A percentile compares a stretch with the other conserved stretches of the same genome.
phyloP scores from a whole-genome alignment of 2,888 invertebrate genomes.

The Dicycla oo region DNA sequence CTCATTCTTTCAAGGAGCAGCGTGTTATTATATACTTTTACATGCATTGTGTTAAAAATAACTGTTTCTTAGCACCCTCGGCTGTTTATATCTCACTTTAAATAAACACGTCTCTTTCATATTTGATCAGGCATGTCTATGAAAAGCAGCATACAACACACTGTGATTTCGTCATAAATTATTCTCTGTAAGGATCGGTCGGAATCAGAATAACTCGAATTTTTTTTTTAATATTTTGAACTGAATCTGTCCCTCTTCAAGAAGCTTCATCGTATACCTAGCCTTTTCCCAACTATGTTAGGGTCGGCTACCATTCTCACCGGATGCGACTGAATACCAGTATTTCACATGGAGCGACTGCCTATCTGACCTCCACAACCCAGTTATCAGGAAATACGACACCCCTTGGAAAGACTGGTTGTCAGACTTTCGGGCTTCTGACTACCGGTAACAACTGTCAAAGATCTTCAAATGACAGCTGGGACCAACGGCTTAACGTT shows the following conservation, averaged over 20 bases:
- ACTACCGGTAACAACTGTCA: too few species aligned
- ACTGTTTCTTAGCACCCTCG: slow-evolving; percentile 1
- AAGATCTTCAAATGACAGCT: too few species aligned
- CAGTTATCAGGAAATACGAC: too few species aligned
- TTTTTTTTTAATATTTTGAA: slow-evolving; percentile 17
- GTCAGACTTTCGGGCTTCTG: too few species aligned
- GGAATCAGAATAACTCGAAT: neutral
- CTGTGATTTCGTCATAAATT: slow-evolving; percentile 28
- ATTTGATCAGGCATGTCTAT: slow-evolving; percentile 35
- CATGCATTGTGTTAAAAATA: slow-evolving; percentile 32
- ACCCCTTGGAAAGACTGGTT: too few species aligned
- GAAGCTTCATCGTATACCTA: too few species aligned
- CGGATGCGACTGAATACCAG: too few species aligned
- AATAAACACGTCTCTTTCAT: slow-evolving; percentile 41
- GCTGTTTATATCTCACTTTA: slow-evolving; percentile 14
- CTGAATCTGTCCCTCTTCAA: neutral
- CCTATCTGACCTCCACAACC: too few species aligned
- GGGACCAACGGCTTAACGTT: too few species aligned
- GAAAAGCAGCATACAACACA: neutral
- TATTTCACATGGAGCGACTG: too few species aligned
- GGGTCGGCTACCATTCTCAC: too few species aligned
- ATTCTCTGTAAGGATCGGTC: neutral
- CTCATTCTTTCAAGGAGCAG: slow-evolving; percentile 34
- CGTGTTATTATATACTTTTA: slow-evolving; percentile 46
- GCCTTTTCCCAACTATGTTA: too few species aligned